Evolutionary conservation across 2,113 vertebrate species (phyloP), one percentile per base, ranked within the genome.

Genomic region (Nibea coibor): DNA sequence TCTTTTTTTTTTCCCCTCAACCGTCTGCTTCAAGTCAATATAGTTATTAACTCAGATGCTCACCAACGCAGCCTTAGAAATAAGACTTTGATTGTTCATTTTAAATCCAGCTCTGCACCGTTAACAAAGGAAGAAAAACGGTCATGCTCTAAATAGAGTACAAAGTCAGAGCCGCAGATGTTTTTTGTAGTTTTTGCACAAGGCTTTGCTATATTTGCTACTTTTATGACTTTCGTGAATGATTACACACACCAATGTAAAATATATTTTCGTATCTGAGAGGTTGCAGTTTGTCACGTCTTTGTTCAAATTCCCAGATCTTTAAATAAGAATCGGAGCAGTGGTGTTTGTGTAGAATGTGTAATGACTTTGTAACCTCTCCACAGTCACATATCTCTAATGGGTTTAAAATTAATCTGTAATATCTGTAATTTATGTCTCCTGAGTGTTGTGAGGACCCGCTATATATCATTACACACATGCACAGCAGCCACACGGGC

Each of bases 351-450:
- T 71, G 15, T 15, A 58, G 28, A 63, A 56, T 9, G 7, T 59
- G n/a, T 51, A 11, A 72, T 90, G 80, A 14, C 75, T 83, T 53
- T 26, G 11, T 59, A 72, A 74, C 56, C 47, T 31, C 24, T 59
- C 57, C 47, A 66, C 11, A 42, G 19, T 71, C 50, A 4, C 57
- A 68, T 12, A 71, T 75, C 67, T 86, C 45, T 86, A 83, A 90
- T 84, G 82, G 47, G 43, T 85, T 89, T 82, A 65, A 85, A 91
- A 90, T 87, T 31, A 87, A 91, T 89, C 75, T 84, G 87, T 77
- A 82, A 83, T 89, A 78, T 84, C 65, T 85, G 77, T 84, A 88
- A 88, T 87, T 65, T 61, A 81, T 74, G 76, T 85, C 76, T 86
- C 83, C 54, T 1, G 78, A 67, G 81, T 62, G 65, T 80, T 84